Evolutionary conservation across 1,140 invertebrate species (phyloP).

Genomic region (Rhynchophorus ferrugineus): DNA sequence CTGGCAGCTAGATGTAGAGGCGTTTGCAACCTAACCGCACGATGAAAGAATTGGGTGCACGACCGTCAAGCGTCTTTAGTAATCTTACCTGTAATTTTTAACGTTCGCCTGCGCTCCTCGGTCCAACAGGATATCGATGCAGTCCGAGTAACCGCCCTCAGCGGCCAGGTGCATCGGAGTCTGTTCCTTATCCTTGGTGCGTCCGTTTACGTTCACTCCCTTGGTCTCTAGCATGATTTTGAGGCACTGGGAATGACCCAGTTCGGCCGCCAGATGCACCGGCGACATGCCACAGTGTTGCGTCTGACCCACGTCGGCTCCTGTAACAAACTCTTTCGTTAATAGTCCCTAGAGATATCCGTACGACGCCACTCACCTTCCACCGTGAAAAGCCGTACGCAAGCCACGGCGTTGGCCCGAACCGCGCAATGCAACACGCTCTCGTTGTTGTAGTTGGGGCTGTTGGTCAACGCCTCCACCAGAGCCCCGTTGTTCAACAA

Average conservation of each 20-base stretch:
- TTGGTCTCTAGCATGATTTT: conserved; percentile 59
- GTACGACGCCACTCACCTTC: conserved; percentile 51
- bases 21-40: conserved; percentile 61
- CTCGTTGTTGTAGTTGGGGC: conserved; percentile 58
- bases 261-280: conserved; percentile 67
- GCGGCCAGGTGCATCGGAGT: conserved; percentile 75
- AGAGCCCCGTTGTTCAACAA: conserved; percentile 59
- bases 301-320: conserved; percentile 55
- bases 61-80: too few species aligned
- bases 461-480: conserved; percentile 44
- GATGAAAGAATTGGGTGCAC: too few species aligned
- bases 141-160: conserved; percentile 66
- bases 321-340: conserved; percentile 2
- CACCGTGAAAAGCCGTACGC: conserved; percentile 61
- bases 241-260: conserved; percentile 62
- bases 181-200: conserved; percentile 58
- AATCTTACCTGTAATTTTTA: conserved; percentile 56
- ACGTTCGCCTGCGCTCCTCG: conserved; percentile 62
- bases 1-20: conserved; percentile 69
- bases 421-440: conserved; percentile 72
- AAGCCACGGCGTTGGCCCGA: conserved; percentile 63
- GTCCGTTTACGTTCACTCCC: conserved; percentile 52
- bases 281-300: conserved; percentile 66
- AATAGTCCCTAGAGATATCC: too few species aligned
- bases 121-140: conserved; percentile 61